Percentiles rank a stretch among this genome's conserved stretches.
Conservation (phyloP, 2,888 invertebrate species). For the Chloroclystis v-ata region DNA sequence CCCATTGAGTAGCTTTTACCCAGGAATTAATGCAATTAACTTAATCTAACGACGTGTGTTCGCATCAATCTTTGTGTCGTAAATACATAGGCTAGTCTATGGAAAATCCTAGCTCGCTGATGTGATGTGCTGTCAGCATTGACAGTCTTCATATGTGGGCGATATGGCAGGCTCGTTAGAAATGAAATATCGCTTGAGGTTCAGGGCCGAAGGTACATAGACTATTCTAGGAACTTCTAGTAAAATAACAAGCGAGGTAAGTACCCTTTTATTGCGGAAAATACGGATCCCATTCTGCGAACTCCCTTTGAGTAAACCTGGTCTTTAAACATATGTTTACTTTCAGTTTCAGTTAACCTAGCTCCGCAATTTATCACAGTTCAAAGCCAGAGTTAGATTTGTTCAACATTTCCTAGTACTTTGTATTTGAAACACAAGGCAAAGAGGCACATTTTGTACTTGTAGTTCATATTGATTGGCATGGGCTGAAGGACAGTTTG, state of each 20-base stretch:
- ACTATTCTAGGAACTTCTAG: background rate
- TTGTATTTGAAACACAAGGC: background rate
- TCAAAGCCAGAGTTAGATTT: too few species aligned
- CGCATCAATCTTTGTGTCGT: constrained; percentile 29
- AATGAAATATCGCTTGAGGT: constrained; percentile 14
- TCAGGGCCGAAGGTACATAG: background rate
- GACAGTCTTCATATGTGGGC: background rate
- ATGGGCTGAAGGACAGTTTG: constrained; percentile 33
- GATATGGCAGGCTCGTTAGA: constrained; percentile 12
- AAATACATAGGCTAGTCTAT: background rate
- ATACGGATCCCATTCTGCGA: background rate
- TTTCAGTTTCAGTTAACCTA: background rate
- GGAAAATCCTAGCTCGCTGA: background rate
- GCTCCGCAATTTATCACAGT: too few species aligned
- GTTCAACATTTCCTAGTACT: too few species aligned
- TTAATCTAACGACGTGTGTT: constrained; percentile 35
- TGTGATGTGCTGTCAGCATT: background rate
- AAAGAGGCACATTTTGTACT: constrained; percentile 1
- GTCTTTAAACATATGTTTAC: background rate
- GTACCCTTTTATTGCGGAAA: background rate
- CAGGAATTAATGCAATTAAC: constrained; percentile 40
- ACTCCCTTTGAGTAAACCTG: background rate
- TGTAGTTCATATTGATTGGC: constrained; percentile 28
- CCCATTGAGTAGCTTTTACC: constrained; percentile 31
- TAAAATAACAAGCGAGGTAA: background rate